These are phyloP conservation scores for Dryomyza anilis DNA, from an alignment of 2,888 invertebrate species.

Conservation along the genomic window DNA sequence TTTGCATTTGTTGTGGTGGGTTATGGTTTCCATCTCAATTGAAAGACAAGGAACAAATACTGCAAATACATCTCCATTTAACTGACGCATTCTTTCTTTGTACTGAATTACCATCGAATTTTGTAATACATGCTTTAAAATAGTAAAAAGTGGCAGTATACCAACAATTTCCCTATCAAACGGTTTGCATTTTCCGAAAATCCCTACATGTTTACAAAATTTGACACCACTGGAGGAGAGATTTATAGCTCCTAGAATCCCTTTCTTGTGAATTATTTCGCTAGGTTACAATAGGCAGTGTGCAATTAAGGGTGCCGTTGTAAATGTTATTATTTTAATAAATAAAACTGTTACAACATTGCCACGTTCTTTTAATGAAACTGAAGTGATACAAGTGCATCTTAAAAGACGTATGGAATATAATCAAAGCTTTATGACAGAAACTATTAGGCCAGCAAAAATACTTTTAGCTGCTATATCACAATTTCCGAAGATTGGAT, in stretches of 20 bases:
- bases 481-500: slow-evolving; percentile 23
- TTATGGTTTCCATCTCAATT: slow-evolving; percentile 7
- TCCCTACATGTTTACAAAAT: slow-evolving; percentile 13
- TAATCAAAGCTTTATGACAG: slow-evolving; percentile 26
- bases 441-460: slow-evolving; percentile 24
- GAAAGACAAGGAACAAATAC: neutral
- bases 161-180: neutral
- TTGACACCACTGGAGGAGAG: slow-evolving; percentile 17
- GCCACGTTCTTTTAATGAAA: slow-evolving; percentile 23
- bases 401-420: slow-evolving; percentile 23
- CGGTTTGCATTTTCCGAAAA: slow-evolving; percentile 18
- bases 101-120: neutral
- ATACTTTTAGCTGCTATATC: slow-evolving; percentile 17
- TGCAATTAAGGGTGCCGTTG: slow-evolving; percentile 16
- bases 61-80: neutral
- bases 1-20: neutral
- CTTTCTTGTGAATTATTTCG: slow-evolving; percentile 8
- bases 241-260: slow-evolving; percentile 20
- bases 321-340: slow-evolving; percentile 5
- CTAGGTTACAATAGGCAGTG: slow-evolving; percentile 11
- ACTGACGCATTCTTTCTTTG: neutral
- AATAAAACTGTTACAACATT: slow-evolving; percentile 20
- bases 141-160: neutral
- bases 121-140: neutral
- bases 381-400: slow-evolving; percentile 27